Base-by-base conservation (phyloP, 1,140 invertebrate species). In the Mya arenaria region DNA sequence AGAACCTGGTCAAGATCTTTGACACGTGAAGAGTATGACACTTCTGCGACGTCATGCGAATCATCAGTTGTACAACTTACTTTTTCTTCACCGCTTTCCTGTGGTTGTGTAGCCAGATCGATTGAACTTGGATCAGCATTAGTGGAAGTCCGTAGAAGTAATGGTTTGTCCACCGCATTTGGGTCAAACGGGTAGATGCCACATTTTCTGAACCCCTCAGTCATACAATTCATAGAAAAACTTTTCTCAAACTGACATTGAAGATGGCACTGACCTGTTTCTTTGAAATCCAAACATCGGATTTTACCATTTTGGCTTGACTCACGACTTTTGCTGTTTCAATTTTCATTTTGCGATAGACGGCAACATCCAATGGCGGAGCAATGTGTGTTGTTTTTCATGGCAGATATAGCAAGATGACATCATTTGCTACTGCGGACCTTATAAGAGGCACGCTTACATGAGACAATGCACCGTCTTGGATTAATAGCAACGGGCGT, bases 381-480 rank as follows among this genome's bases (percentile, higher is more conserved):
- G 41, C 37, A 3, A 65, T 82, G 30, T 65, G 71, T 1, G 62
- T 75, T 5, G 72, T 74, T 17, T 68, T 82, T 8, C 62, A 34
- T 10, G 62, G 60, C 1, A 75, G 52, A 30, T 36, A 75, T 17
- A 75, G 13, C 8, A 82, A 30, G 17, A 75, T 58, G 32, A 82
- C 62, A 65, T 74, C 71, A 56, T 82, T 82, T 13, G 60, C 44
- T 4, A 82, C 60, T 15, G 71, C 80, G 2, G 56, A 74, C n/a
- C 60, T 44, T 1, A 71, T 71, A 1, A 80, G 39, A n/a, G 6
- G 15, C 2, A 55, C 63, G 36, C 65, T 71, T 1, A 82, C 19
- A 44, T 82, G 80, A n/a, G 80, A 82, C 0, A 36, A 44, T 0
- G 80, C 62, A 28, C 80, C 71, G 28, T 82, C 80, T 58, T 82